A percentile compares a stretch with the other conserved stretches of the same genome.
These are phyloP conservation scores for Heterodera filipjevi DNA, from an alignment of 2,888 invertebrate species.

Conservation along the genomic window DNA sequence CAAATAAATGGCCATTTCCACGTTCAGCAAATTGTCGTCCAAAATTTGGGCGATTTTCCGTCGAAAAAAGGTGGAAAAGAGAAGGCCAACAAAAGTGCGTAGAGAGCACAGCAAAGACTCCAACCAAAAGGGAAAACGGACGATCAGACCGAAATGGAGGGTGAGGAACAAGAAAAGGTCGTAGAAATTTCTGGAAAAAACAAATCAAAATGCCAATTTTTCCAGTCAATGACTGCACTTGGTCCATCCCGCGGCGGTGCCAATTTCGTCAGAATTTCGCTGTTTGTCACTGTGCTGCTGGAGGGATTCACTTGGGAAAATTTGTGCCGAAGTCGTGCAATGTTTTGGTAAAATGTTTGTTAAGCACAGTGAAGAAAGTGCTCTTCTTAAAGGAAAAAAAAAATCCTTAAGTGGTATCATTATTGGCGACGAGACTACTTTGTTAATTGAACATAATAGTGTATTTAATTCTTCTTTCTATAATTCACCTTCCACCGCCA, in stretches of 20 bases:
- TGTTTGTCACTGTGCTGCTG: background rate
- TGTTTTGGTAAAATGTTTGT: background rate
- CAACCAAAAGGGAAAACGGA: slow-evolving; percentile 28
- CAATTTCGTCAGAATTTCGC: background rate
- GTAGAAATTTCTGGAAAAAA: slow-evolving; percentile 26
- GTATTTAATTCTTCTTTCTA: background rate
- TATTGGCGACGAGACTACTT: too few species aligned
- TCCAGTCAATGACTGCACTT: background rate
- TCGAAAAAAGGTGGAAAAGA: slow-evolving; percentile 13
- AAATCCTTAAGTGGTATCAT: too few species aligned
- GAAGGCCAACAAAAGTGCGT: slow-evolving; percentile 3
- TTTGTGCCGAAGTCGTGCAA: background rate
- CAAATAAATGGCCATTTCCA: slow-evolving; percentile 27
- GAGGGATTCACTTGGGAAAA: background rate
- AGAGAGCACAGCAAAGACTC: slow-evolving; percentile 28
- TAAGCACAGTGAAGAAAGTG: background rate
- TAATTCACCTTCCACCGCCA: background rate
- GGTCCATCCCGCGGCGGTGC: background rate
- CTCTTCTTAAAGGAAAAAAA: slow-evolving; percentile 6
- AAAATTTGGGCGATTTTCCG: slow-evolving; percentile 30
- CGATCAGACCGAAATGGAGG: slow-evolving; percentile 19
- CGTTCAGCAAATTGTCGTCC: slow-evolving; percentile 22
- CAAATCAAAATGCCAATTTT: background rate
- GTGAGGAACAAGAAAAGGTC: slow-evolving; percentile 31
- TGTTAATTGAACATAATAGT: too few species aligned